phyloP scores from a whole-genome alignment of 2,113 vertebrate genomes.

The Pelecanus crispus region DNA sequence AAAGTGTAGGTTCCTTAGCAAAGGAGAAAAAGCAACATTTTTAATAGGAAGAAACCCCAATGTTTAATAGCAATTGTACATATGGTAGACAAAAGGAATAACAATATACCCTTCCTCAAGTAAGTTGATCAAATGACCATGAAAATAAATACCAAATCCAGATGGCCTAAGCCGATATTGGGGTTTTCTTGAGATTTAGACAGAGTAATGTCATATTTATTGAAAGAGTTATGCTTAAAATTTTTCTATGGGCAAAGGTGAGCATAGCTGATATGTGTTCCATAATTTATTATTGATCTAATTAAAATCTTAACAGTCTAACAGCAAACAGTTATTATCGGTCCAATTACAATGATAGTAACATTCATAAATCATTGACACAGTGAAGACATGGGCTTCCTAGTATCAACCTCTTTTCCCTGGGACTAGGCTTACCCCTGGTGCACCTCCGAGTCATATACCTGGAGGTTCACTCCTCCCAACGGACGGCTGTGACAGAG shows the following conservation, averaged over 20 bases:
- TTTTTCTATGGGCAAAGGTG: not conserved
- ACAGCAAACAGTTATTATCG: not conserved
- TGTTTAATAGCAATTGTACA: not conserved
- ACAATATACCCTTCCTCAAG: not conserved
- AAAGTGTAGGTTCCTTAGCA: not conserved
- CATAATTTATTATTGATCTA: not conserved
- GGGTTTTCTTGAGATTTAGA: not conserved
- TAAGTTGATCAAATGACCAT: not conserved
- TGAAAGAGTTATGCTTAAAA: not conserved
- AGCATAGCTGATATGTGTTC: not conserved
- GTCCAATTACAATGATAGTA: not conserved
- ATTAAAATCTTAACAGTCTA: not conserved
- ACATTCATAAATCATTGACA: not conserved
- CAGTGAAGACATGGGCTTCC: not conserved
- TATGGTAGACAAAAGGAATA: not conserved
- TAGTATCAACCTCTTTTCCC: not conserved
- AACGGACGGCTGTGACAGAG: not conserved
- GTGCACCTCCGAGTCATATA: fast-evolving
- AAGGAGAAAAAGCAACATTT: not conserved
- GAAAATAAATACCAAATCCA: not conserved
- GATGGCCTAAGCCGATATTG: not conserved
- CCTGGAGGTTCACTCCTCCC: not conserved
- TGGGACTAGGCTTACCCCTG: not conserved
- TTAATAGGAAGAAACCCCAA: fast-evolving
- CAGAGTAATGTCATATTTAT: not conserved